Conservation (phyloP, 1,140 invertebrate genomes). For the Reticulitermes speratus region DNA sequence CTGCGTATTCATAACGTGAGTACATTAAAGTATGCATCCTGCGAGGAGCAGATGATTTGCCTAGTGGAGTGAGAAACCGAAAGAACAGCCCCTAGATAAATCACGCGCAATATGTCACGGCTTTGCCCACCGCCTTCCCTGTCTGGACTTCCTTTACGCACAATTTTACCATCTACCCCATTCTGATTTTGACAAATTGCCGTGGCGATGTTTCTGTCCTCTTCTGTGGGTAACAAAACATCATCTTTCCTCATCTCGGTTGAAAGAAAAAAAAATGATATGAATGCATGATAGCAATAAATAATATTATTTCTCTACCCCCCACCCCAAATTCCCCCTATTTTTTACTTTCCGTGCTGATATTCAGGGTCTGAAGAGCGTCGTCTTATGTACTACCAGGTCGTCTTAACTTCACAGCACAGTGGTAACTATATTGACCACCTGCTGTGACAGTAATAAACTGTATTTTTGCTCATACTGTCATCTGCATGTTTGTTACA, state of each 20-base stretch:
- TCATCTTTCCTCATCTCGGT: constrained; percentile 9
- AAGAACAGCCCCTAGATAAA: background rate
- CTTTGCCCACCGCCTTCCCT: background rate
- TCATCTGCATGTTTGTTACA: too few species aligned
- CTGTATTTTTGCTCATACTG: too few species aligned
- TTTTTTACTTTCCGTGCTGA: background rate
- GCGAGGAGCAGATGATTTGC: background rate
- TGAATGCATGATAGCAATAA: background rate
- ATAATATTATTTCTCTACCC: background rate
- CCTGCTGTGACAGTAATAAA: too few species aligned
- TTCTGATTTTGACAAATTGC: constrained; percentile 16
- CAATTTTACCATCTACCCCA: background rate
- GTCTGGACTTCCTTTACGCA: background rate
- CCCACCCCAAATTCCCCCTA: background rate
- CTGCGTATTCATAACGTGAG: background rate
- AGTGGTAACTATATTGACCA: too few species aligned
- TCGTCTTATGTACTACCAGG: too few species aligned
- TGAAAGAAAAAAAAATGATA: background rate
- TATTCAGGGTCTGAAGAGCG: background rate
- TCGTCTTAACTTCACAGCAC: too few species aligned
- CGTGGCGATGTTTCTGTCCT: background rate
- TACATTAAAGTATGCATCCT: background rate
- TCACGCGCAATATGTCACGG: background rate
- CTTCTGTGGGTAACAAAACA: background rate
- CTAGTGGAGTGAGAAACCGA: background rate